Conservation (phyloP, 2,113 vertebrate species). For the Eulemur macaco region DNA sequence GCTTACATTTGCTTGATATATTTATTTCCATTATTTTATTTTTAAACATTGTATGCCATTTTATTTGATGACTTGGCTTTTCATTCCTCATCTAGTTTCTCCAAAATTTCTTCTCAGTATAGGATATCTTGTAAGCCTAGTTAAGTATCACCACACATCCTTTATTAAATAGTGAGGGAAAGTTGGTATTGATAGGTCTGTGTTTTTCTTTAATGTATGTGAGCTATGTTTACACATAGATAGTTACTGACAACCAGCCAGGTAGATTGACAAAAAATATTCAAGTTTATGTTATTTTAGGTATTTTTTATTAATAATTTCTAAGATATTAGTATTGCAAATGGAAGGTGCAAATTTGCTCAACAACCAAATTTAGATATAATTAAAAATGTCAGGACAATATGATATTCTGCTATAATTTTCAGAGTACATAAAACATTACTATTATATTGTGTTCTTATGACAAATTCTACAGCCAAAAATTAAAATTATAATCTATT, state of each 20-base stretch:
- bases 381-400: neutral
- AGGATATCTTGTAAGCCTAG: neutral
- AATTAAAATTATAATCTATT: neutral
- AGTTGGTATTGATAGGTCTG: neutral
- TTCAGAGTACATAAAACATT: neutral
- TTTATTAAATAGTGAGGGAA: neutral
- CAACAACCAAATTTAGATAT: neutral
- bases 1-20: neutral
- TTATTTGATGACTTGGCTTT: neutral
- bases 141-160: neutral
- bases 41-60: neutral
- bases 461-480: neutral
- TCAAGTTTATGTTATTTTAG: neutral
- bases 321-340: neutral
- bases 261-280: neutral
- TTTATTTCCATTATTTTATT: neutral
- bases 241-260: neutral
- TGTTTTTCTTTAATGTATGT: neutral
- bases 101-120: neutral
- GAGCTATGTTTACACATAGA: neutral
- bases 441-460: neutral
- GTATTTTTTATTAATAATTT: neutral
- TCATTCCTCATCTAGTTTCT: neutral
- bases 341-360: neutral
- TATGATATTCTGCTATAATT: neutral